A percentile compares a stretch with the other conserved stretches of the same genome.
Conservation (phyloP, 2,797 vertebrate species). For the Lagocephalus sceleratus region DNA sequence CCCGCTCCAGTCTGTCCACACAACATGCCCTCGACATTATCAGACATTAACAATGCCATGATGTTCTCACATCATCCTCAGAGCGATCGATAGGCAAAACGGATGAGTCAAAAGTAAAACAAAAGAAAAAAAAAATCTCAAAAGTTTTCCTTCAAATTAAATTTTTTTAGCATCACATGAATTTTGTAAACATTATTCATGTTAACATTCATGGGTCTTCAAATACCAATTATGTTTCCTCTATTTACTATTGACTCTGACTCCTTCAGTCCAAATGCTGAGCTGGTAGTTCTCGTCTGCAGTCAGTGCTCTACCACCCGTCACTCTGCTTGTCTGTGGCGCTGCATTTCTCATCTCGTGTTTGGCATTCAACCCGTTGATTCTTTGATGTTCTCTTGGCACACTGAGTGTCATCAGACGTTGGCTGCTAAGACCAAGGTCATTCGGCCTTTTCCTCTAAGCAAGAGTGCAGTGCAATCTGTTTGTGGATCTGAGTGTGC, state of each 20-base stretch:
- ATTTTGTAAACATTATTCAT: slow-evolving; percentile 26
- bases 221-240: slow-evolving; percentile 26
- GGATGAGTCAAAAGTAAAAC: slow-evolving; percentile 72
- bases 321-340: slow-evolving; percentile 76
- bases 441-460: slow-evolving; percentile 46
- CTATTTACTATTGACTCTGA: slow-evolving; percentile 73
- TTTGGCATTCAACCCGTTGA: slow-evolving; percentile 71
- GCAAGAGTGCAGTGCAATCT: slow-evolving; percentile 35
- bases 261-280: slow-evolving; percentile 53
- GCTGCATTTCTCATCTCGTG: slow-evolving; percentile 74
- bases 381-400: slow-evolving; percentile 72
- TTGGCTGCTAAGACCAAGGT: slow-evolving; percentile 65
- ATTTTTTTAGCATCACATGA: slow-evolving; percentile 11
- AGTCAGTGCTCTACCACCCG: slow-evolving; percentile 67
- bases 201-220: slow-evolving; percentile 18
- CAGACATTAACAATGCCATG: slow-evolving; percentile 64
- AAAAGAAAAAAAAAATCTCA: too few relatives aligned
- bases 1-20: slow-evolving; percentile 68
- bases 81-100: slow-evolving; percentile 48
- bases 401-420: slow-evolving; percentile 75
- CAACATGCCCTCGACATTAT: slow-evolving; percentile 59
- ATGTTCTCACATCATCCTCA: slow-evolving; percentile 58
- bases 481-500: slow-evolving; percentile 29
- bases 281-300: slow-evolving; percentile 54
- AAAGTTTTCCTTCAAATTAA: slow-evolving; percentile 4